A percentile compares a stretch with the other conserved stretches of the same genome.
phyloP scores from a whole-genome alignment of 1,140 invertebrate species.

The Armadillidium nasatum region DNA sequence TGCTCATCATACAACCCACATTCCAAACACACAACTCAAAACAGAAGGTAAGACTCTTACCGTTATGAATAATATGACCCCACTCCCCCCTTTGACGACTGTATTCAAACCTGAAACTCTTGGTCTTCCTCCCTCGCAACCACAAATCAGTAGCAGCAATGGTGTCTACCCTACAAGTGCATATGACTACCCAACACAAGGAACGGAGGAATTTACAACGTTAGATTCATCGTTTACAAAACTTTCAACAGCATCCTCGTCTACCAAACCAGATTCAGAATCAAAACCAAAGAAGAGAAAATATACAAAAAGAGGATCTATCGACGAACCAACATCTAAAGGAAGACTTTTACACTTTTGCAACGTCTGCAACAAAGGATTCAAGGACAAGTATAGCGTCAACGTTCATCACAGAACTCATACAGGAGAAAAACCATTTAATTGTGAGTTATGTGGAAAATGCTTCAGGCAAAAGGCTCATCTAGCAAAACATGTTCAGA shows the following conservation, averaged over 20 bases:
- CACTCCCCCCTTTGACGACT: conserved; percentile 38
- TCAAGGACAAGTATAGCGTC: conserved; percentile 89
- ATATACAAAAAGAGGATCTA: conserved; percentile 41
- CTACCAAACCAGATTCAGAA: conserved; percentile 31
- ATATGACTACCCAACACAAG: conserved; percentile 39
- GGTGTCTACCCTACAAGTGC: conserved; percentile 38
- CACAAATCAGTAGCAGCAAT: conserved; percentile 42
- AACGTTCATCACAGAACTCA: conserved; percentile 83
- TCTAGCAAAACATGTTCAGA: conserved; percentile 94
- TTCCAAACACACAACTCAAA: conserved; percentile 22
- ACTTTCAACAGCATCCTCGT: conserved; percentile 34
- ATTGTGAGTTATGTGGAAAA: conserved; percentile 80
- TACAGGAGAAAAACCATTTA: too few relatives aligned
- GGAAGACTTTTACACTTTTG: conserved; percentile 76
- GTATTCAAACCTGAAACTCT: conserved; percentile 43
- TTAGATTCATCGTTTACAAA: conserved; percentile 41
- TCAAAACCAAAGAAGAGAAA: conserved; percentile 42
- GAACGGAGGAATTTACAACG: conserved; percentile 34
- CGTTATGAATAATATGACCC: conserved; percentile 42
- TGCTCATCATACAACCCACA: conserved; percentile 20
- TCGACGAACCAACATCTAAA: conserved; percentile 40
- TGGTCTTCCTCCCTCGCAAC: conserved; percentile 35
- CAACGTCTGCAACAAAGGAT: conserved; percentile 84
- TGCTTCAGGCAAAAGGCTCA: conserved; percentile 94
- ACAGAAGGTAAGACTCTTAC: conserved; percentile 37